Evolutionary conservation across 2,113 vertebrate genomes (phyloP).

Genomic region (Hipposideros armiger): DNA sequence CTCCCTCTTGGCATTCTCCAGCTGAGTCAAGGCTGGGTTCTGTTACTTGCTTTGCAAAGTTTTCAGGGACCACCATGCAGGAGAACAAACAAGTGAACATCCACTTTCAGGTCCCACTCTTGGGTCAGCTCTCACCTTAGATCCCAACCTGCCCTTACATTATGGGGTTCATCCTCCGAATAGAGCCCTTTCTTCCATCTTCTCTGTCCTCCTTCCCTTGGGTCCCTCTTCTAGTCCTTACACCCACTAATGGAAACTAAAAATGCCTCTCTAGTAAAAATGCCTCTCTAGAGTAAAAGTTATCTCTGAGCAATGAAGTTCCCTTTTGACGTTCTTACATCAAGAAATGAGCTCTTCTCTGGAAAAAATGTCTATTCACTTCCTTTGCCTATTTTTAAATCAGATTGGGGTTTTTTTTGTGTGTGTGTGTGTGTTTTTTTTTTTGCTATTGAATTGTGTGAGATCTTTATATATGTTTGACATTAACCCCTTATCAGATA

Average conservation of each 20-base stretch:
- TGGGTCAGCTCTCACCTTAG: neutral
- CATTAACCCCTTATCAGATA: neutral
- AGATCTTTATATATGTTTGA: neutral
- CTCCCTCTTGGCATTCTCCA: no score
- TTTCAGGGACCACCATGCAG: rapidly evolving
- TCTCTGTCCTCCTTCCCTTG: rapidly evolving
- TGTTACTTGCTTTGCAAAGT: rapidly evolving
- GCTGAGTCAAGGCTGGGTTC: neutral
- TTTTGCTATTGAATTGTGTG: neutral
- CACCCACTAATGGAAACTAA: neutral
- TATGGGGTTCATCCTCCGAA: neutral
- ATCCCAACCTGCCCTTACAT: no score
- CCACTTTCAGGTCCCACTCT: neutral
- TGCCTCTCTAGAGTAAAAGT: neutral
- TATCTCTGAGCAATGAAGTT: neutral
- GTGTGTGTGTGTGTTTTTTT: neutral
- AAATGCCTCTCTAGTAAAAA: constrained; percentile 24
- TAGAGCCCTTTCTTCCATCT: no score
- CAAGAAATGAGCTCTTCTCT: neutral
- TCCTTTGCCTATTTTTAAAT: neutral
- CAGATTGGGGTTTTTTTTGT: neutral
- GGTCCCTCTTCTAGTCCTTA: neutral
- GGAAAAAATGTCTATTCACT: neutral
- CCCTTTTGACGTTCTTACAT: neutral
- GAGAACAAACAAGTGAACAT: neutral